Evolutionary conservation across 2,113 vertebrate species (phyloP).

Genomic region (Setophaga kirtlandii): DNA sequence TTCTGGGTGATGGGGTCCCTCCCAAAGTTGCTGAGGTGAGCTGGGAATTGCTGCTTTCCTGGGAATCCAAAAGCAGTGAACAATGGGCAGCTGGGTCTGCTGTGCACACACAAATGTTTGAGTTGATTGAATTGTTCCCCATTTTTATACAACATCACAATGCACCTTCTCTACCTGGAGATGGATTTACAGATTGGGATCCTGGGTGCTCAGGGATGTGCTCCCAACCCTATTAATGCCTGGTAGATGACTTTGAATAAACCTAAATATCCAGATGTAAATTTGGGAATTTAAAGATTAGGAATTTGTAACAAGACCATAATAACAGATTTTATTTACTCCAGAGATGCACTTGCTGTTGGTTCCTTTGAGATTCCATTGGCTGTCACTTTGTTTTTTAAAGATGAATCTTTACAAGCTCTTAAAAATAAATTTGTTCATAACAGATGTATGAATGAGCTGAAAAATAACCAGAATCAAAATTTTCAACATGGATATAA

Average conservation of each 20-base stretch:
- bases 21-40: slow-evolving; percentile 96
- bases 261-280: neutral
- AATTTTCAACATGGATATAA: neutral
- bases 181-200: neutral
- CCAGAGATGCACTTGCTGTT: neutral
- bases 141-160: neutral
- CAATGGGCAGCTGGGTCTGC: too few relatives aligned
- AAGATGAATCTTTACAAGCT: neutral
- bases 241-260: neutral
- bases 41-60: neutral
- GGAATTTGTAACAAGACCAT: neutral
- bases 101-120: too few relatives aligned
- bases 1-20: slow-evolving; percentile 95
- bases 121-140: neutral
- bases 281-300: neutral
- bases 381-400: neutral
- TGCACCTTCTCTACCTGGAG: neutral
- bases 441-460: neutral
- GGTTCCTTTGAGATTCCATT: neutral
- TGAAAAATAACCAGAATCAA: neutral
- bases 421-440: neutral
- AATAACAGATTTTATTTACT: neutral
- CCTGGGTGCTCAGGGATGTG: neutral
- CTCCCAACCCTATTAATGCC: neutral
- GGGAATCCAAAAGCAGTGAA: too few relatives aligned